Conservation (phyloP, 1,140 invertebrate genomes). For the Drosophila paulistorum region DNA sequence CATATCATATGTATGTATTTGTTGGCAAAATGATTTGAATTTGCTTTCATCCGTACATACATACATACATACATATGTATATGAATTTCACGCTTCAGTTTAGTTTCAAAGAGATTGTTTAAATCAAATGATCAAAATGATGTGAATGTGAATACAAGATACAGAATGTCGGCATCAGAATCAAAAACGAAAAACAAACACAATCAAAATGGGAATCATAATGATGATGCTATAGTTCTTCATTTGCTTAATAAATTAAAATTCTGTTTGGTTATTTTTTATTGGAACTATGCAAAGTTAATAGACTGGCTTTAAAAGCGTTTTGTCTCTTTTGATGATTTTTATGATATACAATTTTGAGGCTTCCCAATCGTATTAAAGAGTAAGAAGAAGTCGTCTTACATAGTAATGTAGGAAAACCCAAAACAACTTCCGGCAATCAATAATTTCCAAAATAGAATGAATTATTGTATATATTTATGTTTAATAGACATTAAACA, state of each 20-base stretch:
- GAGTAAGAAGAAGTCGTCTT: background rate
- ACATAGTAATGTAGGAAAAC: background rate
- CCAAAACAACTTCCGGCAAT: too few species aligned
- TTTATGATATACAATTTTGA: background rate
- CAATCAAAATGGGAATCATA: constrained; percentile 1
- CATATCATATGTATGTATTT: background rate
- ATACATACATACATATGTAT: background rate
- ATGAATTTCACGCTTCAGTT: constrained; percentile 17
- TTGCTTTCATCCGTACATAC: background rate
- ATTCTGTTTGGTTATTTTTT: constrained; percentile 36
- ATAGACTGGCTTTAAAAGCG: constrained; percentile 39
- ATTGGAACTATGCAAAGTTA: constrained; percentile 51
- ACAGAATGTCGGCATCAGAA: background rate
- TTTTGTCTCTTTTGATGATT: background rate
- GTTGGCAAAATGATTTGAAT: constrained; percentile 31
- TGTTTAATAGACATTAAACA: too few species aligned
- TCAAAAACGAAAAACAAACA: too few species aligned
- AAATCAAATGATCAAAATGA: constrained; percentile 13
- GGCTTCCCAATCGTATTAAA: background rate
- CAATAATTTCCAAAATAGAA: too few species aligned
- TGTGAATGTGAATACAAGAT: constrained; percentile 6
- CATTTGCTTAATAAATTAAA: constrained; percentile 50
- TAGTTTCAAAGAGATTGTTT: constrained; percentile 14
- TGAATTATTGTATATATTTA: too few species aligned
- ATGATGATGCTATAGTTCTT: constrained; percentile 27